These are phyloP conservation scores for Agrotis puta DNA, from an alignment of 2,888 invertebrate species.

Conservation along the genomic window DNA sequence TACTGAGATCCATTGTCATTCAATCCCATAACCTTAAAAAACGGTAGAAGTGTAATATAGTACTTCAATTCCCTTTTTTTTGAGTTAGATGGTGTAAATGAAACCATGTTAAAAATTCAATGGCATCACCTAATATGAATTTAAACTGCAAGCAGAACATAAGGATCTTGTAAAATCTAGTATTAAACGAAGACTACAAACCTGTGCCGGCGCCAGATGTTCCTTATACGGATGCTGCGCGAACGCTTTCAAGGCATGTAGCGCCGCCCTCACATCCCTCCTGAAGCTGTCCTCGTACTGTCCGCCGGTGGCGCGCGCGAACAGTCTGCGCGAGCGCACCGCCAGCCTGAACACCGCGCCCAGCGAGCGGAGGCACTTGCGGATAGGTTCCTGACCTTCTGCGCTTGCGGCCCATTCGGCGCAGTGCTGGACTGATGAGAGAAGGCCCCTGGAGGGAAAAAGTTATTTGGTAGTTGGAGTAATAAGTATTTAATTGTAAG, in stretches of 20 bases:
- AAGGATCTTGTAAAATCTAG: no score
- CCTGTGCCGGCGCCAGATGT: slow-evolving; percentile 95
- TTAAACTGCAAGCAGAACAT: no score
- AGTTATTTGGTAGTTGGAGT: no score
- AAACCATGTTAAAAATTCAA: no score
- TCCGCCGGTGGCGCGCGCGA: slow-evolving; percentile 96
- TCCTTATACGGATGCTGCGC: slow-evolving; percentile 93
- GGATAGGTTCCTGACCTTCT: slow-evolving; percentile 97
- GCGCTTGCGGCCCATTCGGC: slow-evolving; percentile 96
- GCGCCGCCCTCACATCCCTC: slow-evolving; percentile 95
- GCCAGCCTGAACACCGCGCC: slow-evolving; percentile 98
- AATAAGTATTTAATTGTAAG: no score
- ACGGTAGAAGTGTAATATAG: no score
- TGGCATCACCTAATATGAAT: no score
- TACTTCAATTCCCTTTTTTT: no score
- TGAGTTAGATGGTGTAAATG: no score
- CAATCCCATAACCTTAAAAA: no score
- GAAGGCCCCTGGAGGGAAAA: slow-evolving; percentile 92
- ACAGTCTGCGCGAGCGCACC: slow-evolving; percentile 96
- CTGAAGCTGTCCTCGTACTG: slow-evolving; percentile 97
- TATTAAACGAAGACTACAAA: slow-evolving; percentile 45
- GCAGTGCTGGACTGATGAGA: slow-evolving; percentile 97
- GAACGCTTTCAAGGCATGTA: slow-evolving; percentile 95
- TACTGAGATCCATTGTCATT: no score
- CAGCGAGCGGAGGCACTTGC: slow-evolving; percentile 96